Percentiles rank a stretch among this genome's conserved stretches.
phyloP scores from a whole-genome alignment of 2,113 vertebrate species.

The Hymenochirus boettgeri region DNA sequence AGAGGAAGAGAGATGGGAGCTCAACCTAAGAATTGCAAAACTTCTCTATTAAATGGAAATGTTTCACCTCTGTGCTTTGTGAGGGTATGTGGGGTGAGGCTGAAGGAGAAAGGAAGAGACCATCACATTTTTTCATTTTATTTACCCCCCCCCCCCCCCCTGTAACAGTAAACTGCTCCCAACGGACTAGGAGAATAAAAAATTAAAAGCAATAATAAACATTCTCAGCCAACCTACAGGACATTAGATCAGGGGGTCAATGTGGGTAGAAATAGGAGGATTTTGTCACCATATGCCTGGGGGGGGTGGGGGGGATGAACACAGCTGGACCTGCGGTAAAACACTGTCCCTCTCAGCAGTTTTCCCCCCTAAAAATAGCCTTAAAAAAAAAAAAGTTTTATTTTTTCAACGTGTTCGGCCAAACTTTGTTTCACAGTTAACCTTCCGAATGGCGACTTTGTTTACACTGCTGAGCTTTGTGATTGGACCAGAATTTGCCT shows the following conservation, averaged over 20 bases:
- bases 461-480: conserved; percentile 3
- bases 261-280: conserved; percentile 26
- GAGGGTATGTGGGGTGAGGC: conserved; percentile 39
- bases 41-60: conserved; percentile 35
- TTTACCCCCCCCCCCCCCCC: too few relatives aligned
- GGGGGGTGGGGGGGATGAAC: conserved; percentile 25
- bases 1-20: conserved; percentile 26
- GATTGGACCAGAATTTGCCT: background rate
- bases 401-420: conserved; percentile 15
- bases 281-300: conserved; percentile 8
- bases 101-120: conserved; percentile 33
- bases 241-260: conserved; percentile 18
- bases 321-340: conserved; percentile 39
- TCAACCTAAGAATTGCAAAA: conserved; percentile 35
- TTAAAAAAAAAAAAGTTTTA: conserved; percentile 18
- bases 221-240: conserved; percentile 30
- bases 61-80: conserved; percentile 36
- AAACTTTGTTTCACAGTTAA: conserved; percentile 27
- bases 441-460: conserved; percentile 3
- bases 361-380: conserved; percentile 35
- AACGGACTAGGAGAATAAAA: conserved; percentile 3
- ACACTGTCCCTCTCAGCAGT: conserved; percentile 30
- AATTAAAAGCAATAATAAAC: conserved; percentile 14
- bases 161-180: conserved; percentile 7
- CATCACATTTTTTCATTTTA: conserved; percentile 32